A percentile compares a stretch with the other conserved stretches of the same genome.
Evolutionary conservation across 2,113 vertebrate species (phyloP).

Genomic region (Chaetodon trifascialis): DNA sequence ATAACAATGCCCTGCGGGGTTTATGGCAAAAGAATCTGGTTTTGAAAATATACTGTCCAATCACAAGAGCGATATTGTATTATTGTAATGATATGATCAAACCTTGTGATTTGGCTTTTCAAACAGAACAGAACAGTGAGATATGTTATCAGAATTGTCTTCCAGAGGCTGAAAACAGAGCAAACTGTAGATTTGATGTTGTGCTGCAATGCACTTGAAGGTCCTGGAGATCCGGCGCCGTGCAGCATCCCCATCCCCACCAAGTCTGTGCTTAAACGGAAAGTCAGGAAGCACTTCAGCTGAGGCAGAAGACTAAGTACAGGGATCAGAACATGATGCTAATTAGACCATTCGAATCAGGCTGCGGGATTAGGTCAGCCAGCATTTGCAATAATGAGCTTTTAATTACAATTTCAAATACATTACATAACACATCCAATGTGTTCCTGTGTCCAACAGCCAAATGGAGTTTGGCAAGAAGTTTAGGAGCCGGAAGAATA

Average conservation of each 20-base stretch:
- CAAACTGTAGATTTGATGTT: slow-evolving; percentile 4
- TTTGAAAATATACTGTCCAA: background rate
- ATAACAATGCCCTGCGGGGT: background rate
- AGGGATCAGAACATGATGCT: slow-evolving; percentile 42
- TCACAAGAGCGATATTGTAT: background rate
- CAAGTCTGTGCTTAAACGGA: background rate
- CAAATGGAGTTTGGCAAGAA: slow-evolving; percentile 51
- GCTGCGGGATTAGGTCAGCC: slow-evolving; percentile 29
- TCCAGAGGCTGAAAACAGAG: background rate
- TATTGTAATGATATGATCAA: background rate
- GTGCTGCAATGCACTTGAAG: slow-evolving; percentile 24
- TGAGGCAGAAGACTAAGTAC: slow-evolving; percentile 18
- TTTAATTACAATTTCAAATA: slow-evolving; percentile 65
- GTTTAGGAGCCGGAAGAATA: slow-evolving; percentile 33
- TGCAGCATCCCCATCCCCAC: slow-evolving; percentile 10
- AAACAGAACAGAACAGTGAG: slow-evolving; percentile 6
- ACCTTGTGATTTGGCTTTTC: slow-evolving; percentile 15
- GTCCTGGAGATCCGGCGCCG: background rate
- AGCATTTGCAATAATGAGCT: slow-evolving; percentile 60
- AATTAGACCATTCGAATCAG: slow-evolving; percentile 47
- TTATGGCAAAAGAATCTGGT: background rate
- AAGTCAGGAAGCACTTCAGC: slow-evolving; percentile 15
- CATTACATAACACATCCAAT: slow-evolving; percentile 53
- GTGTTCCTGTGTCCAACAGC: slow-evolving; percentile 21
- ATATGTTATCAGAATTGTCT: background rate